A percentile compares a stretch with the other conserved stretches of the same genome.
Evolutionary conservation across 2,888 invertebrate species (phyloP).

Genomic region (Aphodius granarius): DNA sequence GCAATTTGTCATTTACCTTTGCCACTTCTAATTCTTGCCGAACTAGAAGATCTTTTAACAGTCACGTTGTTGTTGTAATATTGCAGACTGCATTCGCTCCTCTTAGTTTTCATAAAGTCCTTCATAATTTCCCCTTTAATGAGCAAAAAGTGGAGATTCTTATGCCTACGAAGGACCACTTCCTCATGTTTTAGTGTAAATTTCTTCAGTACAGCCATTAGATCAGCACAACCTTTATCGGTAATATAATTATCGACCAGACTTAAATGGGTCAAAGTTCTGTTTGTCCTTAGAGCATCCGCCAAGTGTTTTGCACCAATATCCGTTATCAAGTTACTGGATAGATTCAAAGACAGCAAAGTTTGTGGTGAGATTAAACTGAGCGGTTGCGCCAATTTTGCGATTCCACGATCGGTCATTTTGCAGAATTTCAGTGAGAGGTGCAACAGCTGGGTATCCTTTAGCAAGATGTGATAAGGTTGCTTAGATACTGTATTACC

Average conservation of each 20-base stretch:
- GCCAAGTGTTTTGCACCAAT: constrained; percentile 43
- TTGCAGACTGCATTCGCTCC: background rate
- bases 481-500: constrained; percentile 47
- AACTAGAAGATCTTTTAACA: background rate
- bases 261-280: constrained; percentile 41
- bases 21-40: constrained; percentile 1
- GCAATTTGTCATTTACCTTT: background rate
- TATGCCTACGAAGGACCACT: constrained; percentile 39
- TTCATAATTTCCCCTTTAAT: constrained; percentile 3
- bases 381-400: constrained; percentile 42
- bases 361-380: constrained; percentile 33
- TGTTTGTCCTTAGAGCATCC: constrained; percentile 45
- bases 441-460: constrained; percentile 36
- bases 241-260: constrained; percentile 45
- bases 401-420: constrained; percentile 41
- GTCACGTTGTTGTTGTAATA: background rate
- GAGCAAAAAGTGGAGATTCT: constrained; percentile 28
- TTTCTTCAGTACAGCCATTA: constrained; percentile 39
- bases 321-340: constrained; percentile 48
- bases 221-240: constrained; percentile 35
- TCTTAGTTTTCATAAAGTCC: background rate
- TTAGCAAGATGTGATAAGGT: constrained; percentile 45
- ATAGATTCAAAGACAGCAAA: constrained; percentile 46
- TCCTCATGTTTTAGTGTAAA: constrained; percentile 46
- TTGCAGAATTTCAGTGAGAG: constrained; percentile 47